Evolutionary conservation across 1,140 invertebrate genomes (phyloP).

Genomic region (Tigriopus japonicus): DNA sequence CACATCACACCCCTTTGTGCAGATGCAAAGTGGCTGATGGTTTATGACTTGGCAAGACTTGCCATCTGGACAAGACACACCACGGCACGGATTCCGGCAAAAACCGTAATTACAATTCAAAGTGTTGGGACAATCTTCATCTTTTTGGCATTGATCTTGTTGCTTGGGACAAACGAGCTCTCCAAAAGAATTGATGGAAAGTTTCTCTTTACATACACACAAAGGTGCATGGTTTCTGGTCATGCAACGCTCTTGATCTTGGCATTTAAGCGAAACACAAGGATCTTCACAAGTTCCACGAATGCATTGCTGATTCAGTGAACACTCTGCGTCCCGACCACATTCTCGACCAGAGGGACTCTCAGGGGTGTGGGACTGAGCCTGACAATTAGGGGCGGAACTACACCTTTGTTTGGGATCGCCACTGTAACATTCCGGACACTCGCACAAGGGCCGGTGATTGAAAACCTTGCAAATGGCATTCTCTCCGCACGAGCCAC

Average conservation of each 20-base stretch:
- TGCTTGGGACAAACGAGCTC: conserved; percentile 45
- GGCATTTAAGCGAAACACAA: conserved; percentile 33
- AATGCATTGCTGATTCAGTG: conserved; percentile 72
- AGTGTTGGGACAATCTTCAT: conserved; percentile 66
- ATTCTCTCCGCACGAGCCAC: conserved; percentile 67
- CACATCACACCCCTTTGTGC: conserved; percentile 62
- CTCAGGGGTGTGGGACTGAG: no score
- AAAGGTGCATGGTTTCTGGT: conserved; percentile 59
- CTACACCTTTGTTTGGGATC: conserved; percentile 16
- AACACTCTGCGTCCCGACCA: conserved; percentile 69
- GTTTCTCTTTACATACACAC: conserved; percentile 71
- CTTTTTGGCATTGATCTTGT: conserved; percentile 49
- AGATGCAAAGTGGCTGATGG: conserved; percentile 63
- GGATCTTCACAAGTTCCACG: conserved; percentile 66
- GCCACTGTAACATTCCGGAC: conserved; percentile 22
- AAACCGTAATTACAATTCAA: conserved; percentile 55
- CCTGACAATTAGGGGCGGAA: background rate
- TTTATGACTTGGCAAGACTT: conserved; percentile 66
- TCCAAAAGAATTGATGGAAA: conserved; percentile 59
- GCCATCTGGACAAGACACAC: conserved; percentile 42
- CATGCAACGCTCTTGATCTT: conserved; percentile 48
- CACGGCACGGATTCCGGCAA: conserved; percentile 60
- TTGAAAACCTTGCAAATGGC: conserved; percentile 61
- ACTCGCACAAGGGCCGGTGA: conserved; percentile 62
- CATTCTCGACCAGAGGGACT: conserved; percentile 55